phyloP scores from a whole-genome alignment of 2,888 invertebrate genomes.

The Trachelus tabidus region DNA sequence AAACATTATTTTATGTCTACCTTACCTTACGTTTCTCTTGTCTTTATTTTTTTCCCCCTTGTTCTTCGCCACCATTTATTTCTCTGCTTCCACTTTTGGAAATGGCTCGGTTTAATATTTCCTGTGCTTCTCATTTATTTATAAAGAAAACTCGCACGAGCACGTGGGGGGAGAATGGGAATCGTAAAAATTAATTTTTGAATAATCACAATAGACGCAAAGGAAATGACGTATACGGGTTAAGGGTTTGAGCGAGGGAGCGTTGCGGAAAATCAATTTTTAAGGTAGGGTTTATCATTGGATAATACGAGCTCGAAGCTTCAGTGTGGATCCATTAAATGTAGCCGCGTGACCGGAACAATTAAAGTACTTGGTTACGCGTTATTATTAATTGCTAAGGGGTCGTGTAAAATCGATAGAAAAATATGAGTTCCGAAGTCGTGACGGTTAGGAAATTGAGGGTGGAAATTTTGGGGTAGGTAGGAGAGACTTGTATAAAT shows the following conservation, averaged over 20 bases:
- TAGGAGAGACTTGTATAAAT: neutral
- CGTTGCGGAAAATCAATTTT: neutral
- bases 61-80: neutral
- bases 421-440: neutral
- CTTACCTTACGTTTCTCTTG: neutral
- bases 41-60: too few relatives aligned
- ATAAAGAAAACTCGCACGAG: neutral
- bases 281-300: neutral
- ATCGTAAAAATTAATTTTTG: neutral
- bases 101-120: neutral
- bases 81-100: neutral
- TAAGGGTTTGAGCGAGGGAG: neutral
- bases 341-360: neutral
- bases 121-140: neutral
- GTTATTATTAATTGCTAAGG: neutral
- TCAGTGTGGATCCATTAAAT: neutral
- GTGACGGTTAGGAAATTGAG: neutral
- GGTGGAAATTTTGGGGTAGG: neutral
- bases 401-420: neutral
- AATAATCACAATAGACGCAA: neutral
- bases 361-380: neutral
- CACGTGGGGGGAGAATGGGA: neutral
- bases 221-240: neutral
- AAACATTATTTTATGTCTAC: neutral
- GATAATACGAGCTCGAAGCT: neutral